Conservation (phyloP, 2,797 vertebrate genomes). For the Coendou prehensilis region DNA sequence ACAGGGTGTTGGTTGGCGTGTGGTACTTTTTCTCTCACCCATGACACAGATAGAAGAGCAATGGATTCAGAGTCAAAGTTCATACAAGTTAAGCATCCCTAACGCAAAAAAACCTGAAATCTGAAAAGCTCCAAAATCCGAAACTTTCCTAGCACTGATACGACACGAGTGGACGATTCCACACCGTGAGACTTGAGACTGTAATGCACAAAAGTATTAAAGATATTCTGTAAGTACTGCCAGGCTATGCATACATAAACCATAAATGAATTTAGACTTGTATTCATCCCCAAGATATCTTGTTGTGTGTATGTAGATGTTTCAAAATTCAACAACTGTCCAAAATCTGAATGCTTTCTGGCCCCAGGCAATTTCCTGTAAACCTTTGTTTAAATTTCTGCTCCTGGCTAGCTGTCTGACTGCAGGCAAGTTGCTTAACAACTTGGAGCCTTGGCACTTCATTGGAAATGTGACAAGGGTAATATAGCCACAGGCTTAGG, state of each 20-base stretch:
- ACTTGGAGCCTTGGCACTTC: neutral
- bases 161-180: neutral
- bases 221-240: no score
- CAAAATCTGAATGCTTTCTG: neutral
- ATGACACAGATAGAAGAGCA: neutral
- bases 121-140: neutral
- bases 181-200: neutral
- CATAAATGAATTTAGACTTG: neutral
- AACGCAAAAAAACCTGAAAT: neutral
- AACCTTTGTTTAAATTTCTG: neutral
- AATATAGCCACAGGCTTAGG: neutral
- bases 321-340: neutral
- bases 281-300: neutral
- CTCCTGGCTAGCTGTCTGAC: neutral
- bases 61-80: neutral
- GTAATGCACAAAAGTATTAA: no score
- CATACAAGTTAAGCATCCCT: neutral
- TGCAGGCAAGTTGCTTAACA: neutral
- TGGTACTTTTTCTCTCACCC: neutral
- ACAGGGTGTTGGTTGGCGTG: neutral
- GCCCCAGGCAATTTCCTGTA: neutral
- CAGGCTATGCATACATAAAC: neutral
- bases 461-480: neutral
- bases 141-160: neutral
- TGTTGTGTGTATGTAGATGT: neutral